phyloP scores from a whole-genome alignment of 2,113 vertebrate species.

The Platycercus adscitus region DNA sequence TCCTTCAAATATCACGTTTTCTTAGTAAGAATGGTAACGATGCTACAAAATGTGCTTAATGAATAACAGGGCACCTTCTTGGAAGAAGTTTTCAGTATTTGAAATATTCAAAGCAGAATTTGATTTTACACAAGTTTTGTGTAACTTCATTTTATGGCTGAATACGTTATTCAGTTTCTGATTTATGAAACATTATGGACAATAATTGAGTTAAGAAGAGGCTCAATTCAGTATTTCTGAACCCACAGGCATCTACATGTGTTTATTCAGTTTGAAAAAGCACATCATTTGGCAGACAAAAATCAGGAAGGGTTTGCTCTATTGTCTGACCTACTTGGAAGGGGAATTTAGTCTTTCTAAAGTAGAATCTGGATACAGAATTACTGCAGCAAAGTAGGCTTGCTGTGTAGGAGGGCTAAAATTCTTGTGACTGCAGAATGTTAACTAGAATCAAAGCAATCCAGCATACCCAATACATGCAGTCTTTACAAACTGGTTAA shows the following conservation, averaged over 20 bases:
- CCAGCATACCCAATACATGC: background rate
- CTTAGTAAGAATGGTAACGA: background rate
- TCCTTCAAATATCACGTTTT: background rate
- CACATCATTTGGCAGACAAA: background rate
- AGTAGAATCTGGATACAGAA: background rate
- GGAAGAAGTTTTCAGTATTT: background rate
- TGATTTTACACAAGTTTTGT: background rate
- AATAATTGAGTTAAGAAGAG: background rate
- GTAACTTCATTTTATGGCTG: background rate
- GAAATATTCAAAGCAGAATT: background rate
- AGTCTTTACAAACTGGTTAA: conserved; percentile 17
- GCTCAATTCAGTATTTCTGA: background rate
- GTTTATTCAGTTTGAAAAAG: background rate
- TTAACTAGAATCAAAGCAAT: background rate
- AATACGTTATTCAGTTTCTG: background rate
- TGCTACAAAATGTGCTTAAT: background rate
- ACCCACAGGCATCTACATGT: background rate
- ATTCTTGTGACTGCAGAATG: background rate
- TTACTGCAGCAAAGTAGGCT: background rate
- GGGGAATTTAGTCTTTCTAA: background rate
- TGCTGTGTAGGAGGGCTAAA: background rate
- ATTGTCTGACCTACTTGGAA: background rate
- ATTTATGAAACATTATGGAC: background rate
- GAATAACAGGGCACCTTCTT: background rate
- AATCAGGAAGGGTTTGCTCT: background rate